Evolutionary conservation across 2,797 vertebrate genomes (phyloP).

Genomic region (Trichosurus vulpecula): DNA sequence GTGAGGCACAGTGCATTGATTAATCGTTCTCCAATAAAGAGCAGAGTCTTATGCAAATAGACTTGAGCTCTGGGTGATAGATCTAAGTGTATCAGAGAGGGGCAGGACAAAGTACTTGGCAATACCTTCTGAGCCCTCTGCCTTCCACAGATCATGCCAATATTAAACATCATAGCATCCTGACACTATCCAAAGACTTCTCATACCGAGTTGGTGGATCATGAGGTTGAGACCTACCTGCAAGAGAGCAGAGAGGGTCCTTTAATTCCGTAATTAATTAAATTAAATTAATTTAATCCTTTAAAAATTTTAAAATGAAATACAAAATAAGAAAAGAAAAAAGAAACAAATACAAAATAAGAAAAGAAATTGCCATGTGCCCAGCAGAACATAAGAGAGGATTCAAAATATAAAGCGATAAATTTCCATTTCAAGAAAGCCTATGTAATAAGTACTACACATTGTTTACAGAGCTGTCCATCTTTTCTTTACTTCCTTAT

Average conservation of each 20-base stretch:
- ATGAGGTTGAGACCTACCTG: neutral
- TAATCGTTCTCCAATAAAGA: neutral
- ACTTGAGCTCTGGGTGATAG: neutral
- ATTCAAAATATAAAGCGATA: too few species aligned
- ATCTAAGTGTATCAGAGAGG: neutral
- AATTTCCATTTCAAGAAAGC: too few species aligned
- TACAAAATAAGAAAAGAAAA: too few species aligned
- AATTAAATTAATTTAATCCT: too few species aligned
- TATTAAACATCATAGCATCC: neutral
- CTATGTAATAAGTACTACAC: too few species aligned
- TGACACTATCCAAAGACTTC: neutral
- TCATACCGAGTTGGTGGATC: neutral
- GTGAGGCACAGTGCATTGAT: neutral
- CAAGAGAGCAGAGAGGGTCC: neutral
- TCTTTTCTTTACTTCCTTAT: too few species aligned
- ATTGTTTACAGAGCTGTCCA: too few species aligned
- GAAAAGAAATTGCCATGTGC: too few species aligned
- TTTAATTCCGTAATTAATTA: too few species aligned
- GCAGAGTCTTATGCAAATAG: neutral
- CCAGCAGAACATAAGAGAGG: too few species aligned
- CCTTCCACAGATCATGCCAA: neutral
- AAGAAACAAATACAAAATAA: too few species aligned
- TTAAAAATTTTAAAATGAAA: too few species aligned
- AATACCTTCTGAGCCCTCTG: neutral
- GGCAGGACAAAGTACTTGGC: neutral